Evolutionary conservation across 2,113 vertebrate genomes (phyloP).

Genomic region (Solea senegalensis): DNA sequence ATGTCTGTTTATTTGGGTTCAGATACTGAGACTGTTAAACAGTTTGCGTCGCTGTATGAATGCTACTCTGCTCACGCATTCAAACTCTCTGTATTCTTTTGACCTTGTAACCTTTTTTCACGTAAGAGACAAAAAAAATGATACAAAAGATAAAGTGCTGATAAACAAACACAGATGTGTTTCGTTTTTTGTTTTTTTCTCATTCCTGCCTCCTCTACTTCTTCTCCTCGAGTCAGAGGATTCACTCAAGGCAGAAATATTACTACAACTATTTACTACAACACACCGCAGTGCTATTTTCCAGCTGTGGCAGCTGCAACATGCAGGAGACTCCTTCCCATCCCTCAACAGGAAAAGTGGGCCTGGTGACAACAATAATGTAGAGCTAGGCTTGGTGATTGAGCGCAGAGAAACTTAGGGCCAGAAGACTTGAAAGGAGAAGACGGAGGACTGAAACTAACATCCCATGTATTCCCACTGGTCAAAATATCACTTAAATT

Average conservation of each 20-base stretch:
- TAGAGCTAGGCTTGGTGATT: conserved; percentile 26
- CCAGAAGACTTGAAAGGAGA: neutral
- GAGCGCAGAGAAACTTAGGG: conserved; percentile 7
- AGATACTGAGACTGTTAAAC: conserved; percentile 66
- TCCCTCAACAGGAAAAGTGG: conserved; percentile 69
- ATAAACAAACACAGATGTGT: conserved; percentile 42
- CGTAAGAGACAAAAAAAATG: neutral
- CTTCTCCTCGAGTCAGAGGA: conserved; percentile 43
- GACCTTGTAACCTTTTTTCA: conserved; percentile 1
- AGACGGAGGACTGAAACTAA: neutral
- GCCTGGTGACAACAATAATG: conserved; percentile 64
- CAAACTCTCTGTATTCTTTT: conserved; percentile 3
- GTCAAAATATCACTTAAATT: too few species aligned
- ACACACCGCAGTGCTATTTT: conserved; percentile 33
- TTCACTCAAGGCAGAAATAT: conserved; percentile 48
- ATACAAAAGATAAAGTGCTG: neutral
- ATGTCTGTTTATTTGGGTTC: conserved; percentile 69
- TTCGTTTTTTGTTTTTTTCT: conserved; percentile 15
- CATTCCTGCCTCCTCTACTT: conserved; percentile 5
- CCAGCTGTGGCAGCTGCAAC: conserved; percentile 60
- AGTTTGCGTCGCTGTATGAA: conserved; percentile 58
- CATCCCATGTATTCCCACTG: too few species aligned
- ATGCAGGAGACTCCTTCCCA: conserved; percentile 53
- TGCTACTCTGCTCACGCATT: conserved; percentile 43
- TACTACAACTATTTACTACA: conserved; percentile 59